Base-by-base conservation (phyloP, 2,797 vertebrate species). In the Halcyon leucocephala region DNA sequence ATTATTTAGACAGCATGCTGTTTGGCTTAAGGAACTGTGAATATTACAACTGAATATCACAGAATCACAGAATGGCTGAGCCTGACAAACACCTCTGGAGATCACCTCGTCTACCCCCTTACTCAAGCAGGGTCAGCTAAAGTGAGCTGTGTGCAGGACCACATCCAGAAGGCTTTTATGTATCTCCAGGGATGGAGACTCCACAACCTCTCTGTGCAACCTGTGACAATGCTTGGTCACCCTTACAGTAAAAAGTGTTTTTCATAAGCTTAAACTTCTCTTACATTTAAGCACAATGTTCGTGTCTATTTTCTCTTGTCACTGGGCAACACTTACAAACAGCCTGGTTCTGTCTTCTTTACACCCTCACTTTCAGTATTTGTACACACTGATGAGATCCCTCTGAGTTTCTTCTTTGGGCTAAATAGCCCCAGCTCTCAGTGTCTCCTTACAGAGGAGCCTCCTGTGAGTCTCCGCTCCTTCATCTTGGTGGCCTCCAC, bases 51-150 rank as follows among this genome's bases (percentile, higher is more conserved):
- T 4, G 31, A 54, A 8, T 39, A 24, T 26, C 15, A 58, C 17
- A 79, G 67, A 86, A 89, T 35, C 35, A 72, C 39, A 61, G 81
- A 55, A 55, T 2, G 10, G 44, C 15, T 72, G 58, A 65, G 60
- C 35, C 14, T 58, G 60, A 24, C 37, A 86, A 81, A 19, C 11
- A 67, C 6, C 33, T 52, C 61, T 55, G 61, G 44, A 87, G 49
- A 65, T 17, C 44, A 57, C 19, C 58, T 61, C 1, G 0, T 33
- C 51, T 48, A 66, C 7, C 1, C 24, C 9, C 2, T 7, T 0
- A 2, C 22, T 48, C 57, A 60, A 17, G 48, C 14, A 42, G 20
- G 24, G 24, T 11, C 57, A 61, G 31, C 4, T 1, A 49, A 67
- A 77, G 22, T 33, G 57, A 39, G 25, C 26, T 60, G 35, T 60